These are phyloP conservation scores for Philereme vetulata DNA, from an alignment of 2,888 invertebrate species.

Conservation along the genomic window DNA sequence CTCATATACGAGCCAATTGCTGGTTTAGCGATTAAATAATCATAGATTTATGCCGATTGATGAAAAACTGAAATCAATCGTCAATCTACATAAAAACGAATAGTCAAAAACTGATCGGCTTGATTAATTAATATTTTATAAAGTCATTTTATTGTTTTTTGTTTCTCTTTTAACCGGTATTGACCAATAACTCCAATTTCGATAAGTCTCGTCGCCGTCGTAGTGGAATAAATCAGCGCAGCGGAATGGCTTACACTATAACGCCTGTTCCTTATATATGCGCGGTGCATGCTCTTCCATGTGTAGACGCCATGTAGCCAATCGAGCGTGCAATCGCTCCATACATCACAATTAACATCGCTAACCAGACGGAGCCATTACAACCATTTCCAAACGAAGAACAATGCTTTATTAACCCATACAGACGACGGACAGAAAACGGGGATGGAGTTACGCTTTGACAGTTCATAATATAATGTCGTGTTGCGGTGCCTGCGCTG, in stretches of 20 bases:
- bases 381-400: constrained; percentile 54
- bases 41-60: too few species aligned
- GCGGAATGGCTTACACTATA: constrained; percentile 68
- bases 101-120: too few species aligned
- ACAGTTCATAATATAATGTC: constrained; percentile 70
- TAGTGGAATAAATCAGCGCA: too few species aligned
- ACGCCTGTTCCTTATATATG: constrained; percentile 66
- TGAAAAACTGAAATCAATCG: too few species aligned
- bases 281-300: constrained; percentile 57
- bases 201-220: too few species aligned
- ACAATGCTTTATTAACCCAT: constrained; percentile 55
- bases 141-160: too few species aligned
- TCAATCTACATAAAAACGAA: too few species aligned
- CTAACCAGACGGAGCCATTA: constrained; percentile 52
- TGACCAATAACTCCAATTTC: too few species aligned
- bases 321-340: constrained; percentile 53
- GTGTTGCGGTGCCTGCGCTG: constrained; percentile 55
- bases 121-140: too few species aligned
- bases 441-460: constrained; percentile 55
- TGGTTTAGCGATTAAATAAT: too few species aligned
- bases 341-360: constrained; percentile 52
- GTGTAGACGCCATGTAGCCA: constrained; percentile 47
- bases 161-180: too few species aligned
- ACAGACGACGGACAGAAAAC: constrained; percentile 47
- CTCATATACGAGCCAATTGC: too few species aligned